Base-by-base conservation (phyloP, 1,140 invertebrate genomes). In the Drosophila aff. region DNA sequence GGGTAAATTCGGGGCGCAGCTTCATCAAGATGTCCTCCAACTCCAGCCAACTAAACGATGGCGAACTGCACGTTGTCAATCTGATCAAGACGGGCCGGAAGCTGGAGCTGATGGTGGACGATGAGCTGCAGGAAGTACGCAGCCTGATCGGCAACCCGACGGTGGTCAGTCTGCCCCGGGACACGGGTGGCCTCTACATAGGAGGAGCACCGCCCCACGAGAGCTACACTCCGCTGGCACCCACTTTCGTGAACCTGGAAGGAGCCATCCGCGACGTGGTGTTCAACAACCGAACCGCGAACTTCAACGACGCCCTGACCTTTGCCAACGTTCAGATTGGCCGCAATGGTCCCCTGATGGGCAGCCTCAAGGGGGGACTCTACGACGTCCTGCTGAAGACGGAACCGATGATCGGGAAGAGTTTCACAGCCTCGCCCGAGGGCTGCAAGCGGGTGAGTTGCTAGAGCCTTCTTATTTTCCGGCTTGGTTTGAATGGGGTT, bases 221-320 rank as follows among this genome's bases (percentile, higher is more conserved):
- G 4, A 91, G 80, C 44, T 93, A 81, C 65, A 80, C 80, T 0
- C 79, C 69, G 7, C 62, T 93, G 47, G 85, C 91, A 11, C 91
- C 92, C 2, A 92, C 89, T 4, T 92, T 93, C 44, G 79, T 96
- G 16, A 93, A 95, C 68, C 94, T 97, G 21, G 96, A 97, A 79
- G 97, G 97, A 33, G 96, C 96, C 8, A 96, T 98, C 23, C 96
- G 95, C 78, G 96, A 98, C 93, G 95, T 96, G 18, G 95, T 97
- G 62, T 95, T 97, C 69, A 96, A 97, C 89, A 95, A 97, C 75
- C 94, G 95, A 10, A 92, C 96, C 13, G 58, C 97, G 7, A 94
- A 94, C 66, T 95, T 97, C 63, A 95, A 96, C 68, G 93, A 95
- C 43, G 95, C 95, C 7, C 83, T 95, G 18, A 93, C 93, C 10